These are phyloP conservation scores for Pegoplata infirma DNA, from an alignment of 2,888 invertebrate species.

Conservation along the genomic window DNA sequence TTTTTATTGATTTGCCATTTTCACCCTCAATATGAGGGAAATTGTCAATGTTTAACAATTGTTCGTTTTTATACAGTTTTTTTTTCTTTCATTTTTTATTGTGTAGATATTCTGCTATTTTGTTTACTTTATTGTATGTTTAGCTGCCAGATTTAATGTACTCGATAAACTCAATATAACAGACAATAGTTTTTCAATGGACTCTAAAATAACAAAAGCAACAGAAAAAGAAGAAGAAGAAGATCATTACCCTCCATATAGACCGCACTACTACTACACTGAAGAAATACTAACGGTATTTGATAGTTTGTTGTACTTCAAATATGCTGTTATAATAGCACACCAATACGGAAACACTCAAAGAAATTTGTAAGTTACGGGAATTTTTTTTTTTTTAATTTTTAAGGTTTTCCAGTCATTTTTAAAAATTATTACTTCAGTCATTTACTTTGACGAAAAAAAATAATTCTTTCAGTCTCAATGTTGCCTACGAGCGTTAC, in stretches of 20 bases:
- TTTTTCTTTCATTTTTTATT: not conserved
- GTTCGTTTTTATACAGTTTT: constrained; percentile 66
- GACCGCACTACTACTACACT: not conserved
- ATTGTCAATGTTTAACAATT: constrained; percentile 76
- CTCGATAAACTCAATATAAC: constrained; percentile 47
- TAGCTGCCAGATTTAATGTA: constrained; percentile 46
- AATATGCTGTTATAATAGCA: not conserved
- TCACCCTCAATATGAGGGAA: constrained; percentile 73
- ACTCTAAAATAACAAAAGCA: constrained; percentile 4
- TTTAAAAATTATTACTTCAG: too few species aligned
- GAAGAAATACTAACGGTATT: not conserved
- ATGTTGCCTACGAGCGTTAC: too few species aligned
- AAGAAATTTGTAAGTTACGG: too few species aligned
- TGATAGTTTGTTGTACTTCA: constrained; percentile 2
- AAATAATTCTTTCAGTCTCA: too few species aligned
- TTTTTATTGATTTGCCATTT: constrained; percentile 76
- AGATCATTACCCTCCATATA: constrained; percentile 25
- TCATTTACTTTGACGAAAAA: too few species aligned
- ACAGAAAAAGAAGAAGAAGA: not conserved
- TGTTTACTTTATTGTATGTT: constrained; percentile 35
- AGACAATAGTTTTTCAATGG: constrained; percentile 54
- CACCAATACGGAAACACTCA: too few species aligned
- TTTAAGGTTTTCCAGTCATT: too few species aligned
- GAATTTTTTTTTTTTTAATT: too few species aligned
- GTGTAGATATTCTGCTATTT: constrained; percentile 12